Evolutionary conservation across 2,797 vertebrate species (phyloP), one percentile per base, ranked within the genome.

Genomic region (Pterois miles): DNA sequence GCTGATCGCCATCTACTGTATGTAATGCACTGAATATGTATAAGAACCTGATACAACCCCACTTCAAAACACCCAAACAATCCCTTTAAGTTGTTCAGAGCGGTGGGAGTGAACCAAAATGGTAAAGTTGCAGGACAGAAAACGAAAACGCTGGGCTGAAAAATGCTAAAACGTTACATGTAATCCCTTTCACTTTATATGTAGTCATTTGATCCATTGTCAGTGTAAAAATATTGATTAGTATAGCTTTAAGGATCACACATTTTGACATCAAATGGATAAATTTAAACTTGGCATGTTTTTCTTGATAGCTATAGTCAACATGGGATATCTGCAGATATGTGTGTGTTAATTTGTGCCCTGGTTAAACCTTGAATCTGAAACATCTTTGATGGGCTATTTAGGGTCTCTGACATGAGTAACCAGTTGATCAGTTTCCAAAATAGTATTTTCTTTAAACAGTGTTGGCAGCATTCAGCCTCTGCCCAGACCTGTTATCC

Each of bases 401-500:
- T 76, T 11, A 23, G 1, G 36, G 46, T n/a, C 1, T 65, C 25
- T 14, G 22, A 66, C 20, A 60, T 60, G 36, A 46, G 62, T 4
- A 33, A 65, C n/a, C n/a, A 36, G 40, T 31, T 10, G 10, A 33
- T 40, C 68, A 70, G 65, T 54, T 34, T 76, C 71, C 66, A 48
- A 22, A 62, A n/a, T 38, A 82, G 62, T 22, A 53, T 69, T 36
- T 53, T 71, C 73, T 33, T 20, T 23, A 50, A 43, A 83, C 67
- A 56, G 70, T 4, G n/a, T n/a, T n/a, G 7, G 79, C 46, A 31
- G 71, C 63, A 9, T 54, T 64, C 67, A 66, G 76, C 34, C 25
- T 81, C 65, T n/a, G 57, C 60, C 48, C 50, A 43, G 82, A 88
- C 83, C 86, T 81, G 75, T 76, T 84, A 93, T 74, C 71, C 70